A percentile compares a stretch with the other conserved stretches of the same genome.
Conservation (phyloP, 1,140 invertebrate species). For the Bicyclus anynana region DNA sequence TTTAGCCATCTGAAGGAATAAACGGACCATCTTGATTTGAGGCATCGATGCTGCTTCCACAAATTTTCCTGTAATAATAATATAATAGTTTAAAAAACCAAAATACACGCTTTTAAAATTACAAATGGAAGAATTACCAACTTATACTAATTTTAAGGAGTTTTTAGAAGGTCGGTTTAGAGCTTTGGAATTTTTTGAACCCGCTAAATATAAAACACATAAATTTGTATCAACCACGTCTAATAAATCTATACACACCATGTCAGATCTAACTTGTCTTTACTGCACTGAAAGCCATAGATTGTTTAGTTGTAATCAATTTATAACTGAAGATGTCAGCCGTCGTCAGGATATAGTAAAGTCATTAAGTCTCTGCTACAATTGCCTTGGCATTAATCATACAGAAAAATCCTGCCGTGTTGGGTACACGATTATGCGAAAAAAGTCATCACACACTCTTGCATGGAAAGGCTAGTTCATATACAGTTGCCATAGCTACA, state of each 20-base stretch:
- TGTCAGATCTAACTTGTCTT: constrained; percentile 7
- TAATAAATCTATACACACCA: constrained; percentile 6
- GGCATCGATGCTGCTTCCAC: constrained; percentile 36
- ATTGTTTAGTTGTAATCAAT: constrained; percentile 6
- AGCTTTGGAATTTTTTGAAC: constrained; percentile 17
- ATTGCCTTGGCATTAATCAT: constrained; percentile 10
- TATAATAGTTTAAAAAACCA: too few species aligned
- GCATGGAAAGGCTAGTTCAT: too few species aligned
- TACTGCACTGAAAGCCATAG: constrained; percentile 15
- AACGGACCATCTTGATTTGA: constrained; percentile 35
- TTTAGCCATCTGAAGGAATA: constrained; percentile 37
- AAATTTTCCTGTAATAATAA: constrained; percentile 35
- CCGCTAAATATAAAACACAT: not conserved
- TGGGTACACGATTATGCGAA: not conserved
- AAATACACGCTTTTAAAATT: too few species aligned
- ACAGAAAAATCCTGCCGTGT: constrained; percentile 7
- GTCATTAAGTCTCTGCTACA: constrained; percentile 5
- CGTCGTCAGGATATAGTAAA: constrained; percentile 2
- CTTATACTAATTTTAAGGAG: constrained; percentile 9
- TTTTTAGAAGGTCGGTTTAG: constrained; percentile 18
- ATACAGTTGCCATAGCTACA: too few species aligned
- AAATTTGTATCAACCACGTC: not conserved
- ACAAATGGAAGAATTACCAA: constrained; percentile 21
- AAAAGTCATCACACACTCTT: too few species aligned
- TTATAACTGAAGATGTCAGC: constrained; percentile 8